These are phyloP conservation scores for Oryzias celebensis DNA, from an alignment of 2,113 vertebrate species.

Conservation along the genomic window DNA sequence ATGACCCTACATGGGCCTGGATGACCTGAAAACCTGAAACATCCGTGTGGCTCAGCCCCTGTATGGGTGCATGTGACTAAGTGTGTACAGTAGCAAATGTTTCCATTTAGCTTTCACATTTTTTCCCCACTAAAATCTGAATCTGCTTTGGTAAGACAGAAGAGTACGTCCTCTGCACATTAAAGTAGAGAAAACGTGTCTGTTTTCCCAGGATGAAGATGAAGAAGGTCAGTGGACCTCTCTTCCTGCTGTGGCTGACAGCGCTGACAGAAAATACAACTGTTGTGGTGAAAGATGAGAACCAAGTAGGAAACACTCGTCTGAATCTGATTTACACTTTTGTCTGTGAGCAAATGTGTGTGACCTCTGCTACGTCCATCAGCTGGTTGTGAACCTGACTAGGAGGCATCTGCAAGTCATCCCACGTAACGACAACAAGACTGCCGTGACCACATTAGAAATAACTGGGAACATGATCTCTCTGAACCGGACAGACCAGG, in stretches of 20 bases:
- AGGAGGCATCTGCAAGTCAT: slow-evolving; percentile 66
- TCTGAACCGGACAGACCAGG: slow-evolving; percentile 50
- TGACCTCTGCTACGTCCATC: slow-evolving; percentile 2
- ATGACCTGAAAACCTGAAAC: too few relatives aligned
- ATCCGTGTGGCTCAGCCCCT: too few relatives aligned
- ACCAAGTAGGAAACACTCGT: slow-evolving; percentile 10
- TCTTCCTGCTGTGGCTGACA: slow-evolving; percentile 26
- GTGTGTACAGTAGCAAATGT: too few relatives aligned
- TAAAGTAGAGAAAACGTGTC: too few relatives aligned
- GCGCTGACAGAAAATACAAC: neutral
- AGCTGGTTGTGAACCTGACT: slow-evolving; percentile 35
- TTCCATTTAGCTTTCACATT: too few relatives aligned
- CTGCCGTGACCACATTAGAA: slow-evolving; percentile 20
- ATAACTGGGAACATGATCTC: slow-evolving; percentile 27
- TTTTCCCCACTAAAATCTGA: too few relatives aligned
- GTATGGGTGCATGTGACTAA: too few relatives aligned
- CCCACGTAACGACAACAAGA: slow-evolving; percentile 14
- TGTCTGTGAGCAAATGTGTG: neutral
- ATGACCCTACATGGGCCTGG: too few relatives aligned
- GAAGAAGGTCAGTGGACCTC: neutral
- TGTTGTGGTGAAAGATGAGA: neutral
- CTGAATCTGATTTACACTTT: neutral
- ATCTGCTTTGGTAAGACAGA: too few relatives aligned
- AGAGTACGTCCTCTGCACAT: too few relatives aligned
- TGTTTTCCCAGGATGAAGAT: slow-evolving; percentile 19